Percentiles rank a stretch among this genome's conserved stretches.
Evolutionary conservation across 2,113 vertebrate species (phyloP).

Genomic region (Myxocyprinus asiaticus): DNA sequence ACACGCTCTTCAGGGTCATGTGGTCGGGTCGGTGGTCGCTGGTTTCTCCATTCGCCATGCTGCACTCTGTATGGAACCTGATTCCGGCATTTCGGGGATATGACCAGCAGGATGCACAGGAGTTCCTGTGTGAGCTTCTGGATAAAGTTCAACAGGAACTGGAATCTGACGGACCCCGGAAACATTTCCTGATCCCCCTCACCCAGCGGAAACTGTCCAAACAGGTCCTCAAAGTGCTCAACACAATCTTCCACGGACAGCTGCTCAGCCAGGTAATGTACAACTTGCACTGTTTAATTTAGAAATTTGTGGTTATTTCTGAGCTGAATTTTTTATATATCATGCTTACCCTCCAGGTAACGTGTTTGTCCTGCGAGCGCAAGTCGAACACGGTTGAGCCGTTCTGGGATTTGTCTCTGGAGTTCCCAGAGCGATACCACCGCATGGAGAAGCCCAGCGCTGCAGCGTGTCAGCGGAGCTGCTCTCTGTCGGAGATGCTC

Average conservation of each 20-base stretch:
- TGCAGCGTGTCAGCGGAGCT: slow-evolving; percentile 80
- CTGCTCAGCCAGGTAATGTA: slow-evolving; percentile 94
- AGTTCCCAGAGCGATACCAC: slow-evolving; percentile 97
- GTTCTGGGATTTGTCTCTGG: slow-evolving; percentile 97
- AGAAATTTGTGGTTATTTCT: neutral
- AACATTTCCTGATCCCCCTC: slow-evolving; percentile 94
- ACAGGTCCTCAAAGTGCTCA: slow-evolving; percentile 97
- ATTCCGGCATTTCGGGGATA: slow-evolving; percentile 96
- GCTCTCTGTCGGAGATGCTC: slow-evolving; percentile 95
- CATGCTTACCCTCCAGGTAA: slow-evolving; percentile 77
- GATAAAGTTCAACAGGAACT: slow-evolving; percentile 99
- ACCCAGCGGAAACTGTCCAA: slow-evolving; percentile 97
- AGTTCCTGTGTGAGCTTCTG: slow-evolving; percentile 94
- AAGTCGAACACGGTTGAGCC: slow-evolving; percentile 98
- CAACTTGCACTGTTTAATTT: neutral
- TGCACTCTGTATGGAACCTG: slow-evolving; percentile 97
- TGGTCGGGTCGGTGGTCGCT: slow-evolving; percentile 98
- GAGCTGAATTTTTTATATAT: neutral
- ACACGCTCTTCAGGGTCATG: slow-evolving; percentile 98
- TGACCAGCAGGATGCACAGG: slow-evolving; percentile 98
- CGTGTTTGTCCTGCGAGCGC: slow-evolving; percentile 94
- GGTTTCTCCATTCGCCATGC: slow-evolving; percentile 97
- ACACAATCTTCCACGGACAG: slow-evolving; percentile 99
- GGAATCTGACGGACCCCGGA: slow-evolving; percentile 87
- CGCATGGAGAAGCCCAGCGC: slow-evolving; percentile 81